A percentile compares a stretch with the other conserved stretches of the same genome.
These are phyloP conservation scores for Chionodraco myersi DNA, from an alignment of 2,113 vertebrate species.

Conservation along the genomic window DNA sequence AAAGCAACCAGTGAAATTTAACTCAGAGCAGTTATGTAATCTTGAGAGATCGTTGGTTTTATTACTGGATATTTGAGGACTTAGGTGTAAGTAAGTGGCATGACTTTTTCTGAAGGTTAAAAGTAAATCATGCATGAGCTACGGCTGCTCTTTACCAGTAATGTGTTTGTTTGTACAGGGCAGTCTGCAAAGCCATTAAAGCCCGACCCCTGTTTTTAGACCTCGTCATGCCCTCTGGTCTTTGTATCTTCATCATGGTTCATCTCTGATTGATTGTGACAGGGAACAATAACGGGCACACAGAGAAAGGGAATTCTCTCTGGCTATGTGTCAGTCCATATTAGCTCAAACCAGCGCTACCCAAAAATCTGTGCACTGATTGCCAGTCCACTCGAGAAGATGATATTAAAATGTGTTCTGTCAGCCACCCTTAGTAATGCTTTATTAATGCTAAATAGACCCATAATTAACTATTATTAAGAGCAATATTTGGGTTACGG, in stretches of 20 bases:
- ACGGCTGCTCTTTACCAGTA: slow-evolving; percentile 58
- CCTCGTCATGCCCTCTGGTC: slow-evolving; percentile 65
- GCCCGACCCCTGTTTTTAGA: slow-evolving; percentile 51
- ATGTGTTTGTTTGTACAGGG: slow-evolving; percentile 63
- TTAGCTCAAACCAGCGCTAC: slow-evolving; percentile 63
- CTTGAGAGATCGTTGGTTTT: not conserved
- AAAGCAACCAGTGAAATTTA: slow-evolving; percentile 4
- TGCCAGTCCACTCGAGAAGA: slow-evolving; percentile 17
- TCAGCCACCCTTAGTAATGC: not conserved
- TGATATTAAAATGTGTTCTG: slow-evolving; percentile 11
- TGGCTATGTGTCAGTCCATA: slow-evolving; percentile 74
- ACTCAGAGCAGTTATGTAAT: slow-evolving; percentile 5
- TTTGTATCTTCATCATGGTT: slow-evolving; percentile 77
- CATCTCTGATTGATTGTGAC: slow-evolving; percentile 77
- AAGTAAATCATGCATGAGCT: slow-evolving; percentile 67
- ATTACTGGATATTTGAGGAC: not conserved
- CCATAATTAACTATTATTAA: not conserved
- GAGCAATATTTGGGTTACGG: not conserved
- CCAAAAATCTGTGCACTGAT: slow-evolving; percentile 27
- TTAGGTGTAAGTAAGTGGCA: slow-evolving; percentile 30
- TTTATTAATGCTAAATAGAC: not conserved
- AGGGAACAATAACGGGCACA: slow-evolving; percentile 73
- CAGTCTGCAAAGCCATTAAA: slow-evolving; percentile 73
- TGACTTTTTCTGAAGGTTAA: slow-evolving; percentile 47
- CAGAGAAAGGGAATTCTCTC: slow-evolving; percentile 75